phyloP scores from a whole-genome alignment of 2,888 invertebrate species.

The Notocelia uddmanniana region DNA sequence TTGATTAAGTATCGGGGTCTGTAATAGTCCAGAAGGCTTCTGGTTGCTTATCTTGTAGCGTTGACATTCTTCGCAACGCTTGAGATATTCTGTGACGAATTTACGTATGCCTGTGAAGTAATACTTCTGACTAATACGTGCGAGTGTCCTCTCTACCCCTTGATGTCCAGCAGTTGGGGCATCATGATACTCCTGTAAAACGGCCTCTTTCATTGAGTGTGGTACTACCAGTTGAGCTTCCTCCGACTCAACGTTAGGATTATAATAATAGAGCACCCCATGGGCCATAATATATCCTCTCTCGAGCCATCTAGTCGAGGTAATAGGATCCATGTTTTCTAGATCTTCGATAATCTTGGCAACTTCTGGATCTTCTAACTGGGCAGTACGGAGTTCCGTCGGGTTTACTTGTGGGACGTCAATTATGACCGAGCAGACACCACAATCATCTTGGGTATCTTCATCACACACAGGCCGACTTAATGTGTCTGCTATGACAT shows the following conservation, averaged over 20 bases:
- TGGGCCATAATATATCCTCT: conserved; percentile 7
- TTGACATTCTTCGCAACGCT: conserved; percentile 32
- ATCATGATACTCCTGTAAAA: conserved; percentile 18
- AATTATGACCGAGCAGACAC: conserved; percentile 14
- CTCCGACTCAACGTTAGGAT: conserved; percentile 25
- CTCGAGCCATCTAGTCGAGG: conserved; percentile 12
- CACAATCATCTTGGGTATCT: neutral
- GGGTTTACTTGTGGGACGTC: conserved; percentile 16
- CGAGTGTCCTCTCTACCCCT: conserved; percentile 35
- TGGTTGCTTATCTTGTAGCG: conserved; percentile 48
- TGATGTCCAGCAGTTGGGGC: conserved; percentile 33
- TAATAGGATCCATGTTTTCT: neutral
- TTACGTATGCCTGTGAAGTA: conserved; percentile 48
- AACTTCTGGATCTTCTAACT: conserved; percentile 33
- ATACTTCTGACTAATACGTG: conserved; percentile 44
- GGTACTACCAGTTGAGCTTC: conserved; percentile 32
- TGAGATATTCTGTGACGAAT: conserved; percentile 38
- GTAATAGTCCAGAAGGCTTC: conserved; percentile 49
- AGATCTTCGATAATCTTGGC: conserved; percentile 33
- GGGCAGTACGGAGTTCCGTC: conserved; percentile 17
- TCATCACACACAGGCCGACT: conserved; percentile 51
- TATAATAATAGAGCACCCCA: conserved; percentile 18
- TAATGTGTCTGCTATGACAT: conserved; percentile 64
- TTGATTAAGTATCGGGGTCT: conserved; percentile 46
- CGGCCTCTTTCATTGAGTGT: conserved; percentile 9